These are phyloP conservation scores for Stegana nigrithorax DNA, from an alignment of 2,888 invertebrate genomes.

Conservation along the genomic window DNA sequence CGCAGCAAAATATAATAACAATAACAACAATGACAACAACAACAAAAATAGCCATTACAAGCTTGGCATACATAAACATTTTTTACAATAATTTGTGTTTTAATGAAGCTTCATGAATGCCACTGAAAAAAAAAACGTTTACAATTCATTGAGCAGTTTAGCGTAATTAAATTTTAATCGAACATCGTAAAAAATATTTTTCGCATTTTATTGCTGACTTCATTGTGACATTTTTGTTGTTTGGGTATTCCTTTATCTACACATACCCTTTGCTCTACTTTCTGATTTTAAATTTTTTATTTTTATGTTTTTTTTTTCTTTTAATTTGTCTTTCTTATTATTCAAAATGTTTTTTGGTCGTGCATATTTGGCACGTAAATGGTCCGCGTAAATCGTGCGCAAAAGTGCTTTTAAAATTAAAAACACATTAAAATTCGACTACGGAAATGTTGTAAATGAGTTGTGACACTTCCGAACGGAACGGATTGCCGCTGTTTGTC, in stretches of 20 bases:
- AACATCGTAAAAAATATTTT: conserved; percentile 38
- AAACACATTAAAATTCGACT: no score
- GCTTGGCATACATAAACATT: neutral
- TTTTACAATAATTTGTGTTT: conserved; percentile 5
- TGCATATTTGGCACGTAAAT: neutral
- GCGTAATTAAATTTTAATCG: conserved; percentile 54
- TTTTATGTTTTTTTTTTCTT: no score
- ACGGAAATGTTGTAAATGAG: no score
- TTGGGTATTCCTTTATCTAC: no score
- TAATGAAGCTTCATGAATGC: neutral
- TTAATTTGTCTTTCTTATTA: neutral
- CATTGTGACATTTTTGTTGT: no score
- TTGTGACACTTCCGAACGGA: no score
- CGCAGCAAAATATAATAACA: neutral
- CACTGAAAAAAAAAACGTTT: conserved; percentile 39
- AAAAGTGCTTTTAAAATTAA: no score
- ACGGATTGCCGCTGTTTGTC: no score
- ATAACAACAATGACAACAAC: neutral
- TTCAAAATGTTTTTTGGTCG: neutral
- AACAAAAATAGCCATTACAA: neutral
- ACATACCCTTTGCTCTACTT: no score
- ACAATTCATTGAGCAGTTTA: conserved; percentile 61
- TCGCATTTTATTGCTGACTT: no score
- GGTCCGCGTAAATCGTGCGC: no score
- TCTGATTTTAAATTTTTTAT: no score